Evolutionary conservation across 2,797 vertebrate genomes (phyloP).

Genomic region (Phylloscopus collybita): DNA sequence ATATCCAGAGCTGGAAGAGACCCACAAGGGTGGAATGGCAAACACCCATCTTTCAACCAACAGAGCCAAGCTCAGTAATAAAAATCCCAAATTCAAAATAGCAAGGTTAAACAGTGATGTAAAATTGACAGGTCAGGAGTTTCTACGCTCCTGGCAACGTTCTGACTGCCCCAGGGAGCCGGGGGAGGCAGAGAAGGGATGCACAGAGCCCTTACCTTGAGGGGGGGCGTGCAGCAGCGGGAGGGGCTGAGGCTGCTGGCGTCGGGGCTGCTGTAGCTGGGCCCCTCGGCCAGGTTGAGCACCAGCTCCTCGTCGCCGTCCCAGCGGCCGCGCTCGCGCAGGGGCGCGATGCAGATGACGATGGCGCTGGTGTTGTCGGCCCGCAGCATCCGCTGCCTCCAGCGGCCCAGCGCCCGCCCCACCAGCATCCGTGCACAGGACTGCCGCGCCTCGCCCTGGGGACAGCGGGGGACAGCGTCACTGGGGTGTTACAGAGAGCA

Average conservation of each 20-base stretch:
- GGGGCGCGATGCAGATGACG: slow-evolving; percentile 89
- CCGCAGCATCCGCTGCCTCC: slow-evolving; percentile 96
- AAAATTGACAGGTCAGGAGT: not conserved
- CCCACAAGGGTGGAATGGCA: accelerated
- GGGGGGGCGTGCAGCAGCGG: slow-evolving; percentile 83
- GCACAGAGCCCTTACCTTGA: slow-evolving; percentile 67
- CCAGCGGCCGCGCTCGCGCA: slow-evolving; percentile 67
- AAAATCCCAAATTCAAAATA: not conserved
- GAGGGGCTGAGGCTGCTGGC: slow-evolving; percentile 73
- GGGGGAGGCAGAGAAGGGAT: not conserved
- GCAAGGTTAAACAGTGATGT: accelerated
- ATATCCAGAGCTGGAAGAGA: not conserved
- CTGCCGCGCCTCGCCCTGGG: slow-evolving; percentile 86
- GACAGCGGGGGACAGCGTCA: not conserved
- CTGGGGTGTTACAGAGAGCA: not conserved
- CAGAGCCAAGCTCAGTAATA: accelerated
- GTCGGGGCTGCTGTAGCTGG: slow-evolving; percentile 83
- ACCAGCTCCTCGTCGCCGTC: slow-evolving; percentile 87
- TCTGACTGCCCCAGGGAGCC: accelerated
- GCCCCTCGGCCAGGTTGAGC: slow-evolving; percentile 88
- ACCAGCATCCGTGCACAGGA: slow-evolving; percentile 92
- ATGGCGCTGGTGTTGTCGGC: slow-evolving; percentile 98
- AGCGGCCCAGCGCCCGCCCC: slow-evolving; percentile 90
- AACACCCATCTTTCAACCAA: accelerated
- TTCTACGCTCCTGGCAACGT: accelerated